Conservation (phyloP, 2,797 vertebrate species). For the Rhinichthys osculus region DNA sequence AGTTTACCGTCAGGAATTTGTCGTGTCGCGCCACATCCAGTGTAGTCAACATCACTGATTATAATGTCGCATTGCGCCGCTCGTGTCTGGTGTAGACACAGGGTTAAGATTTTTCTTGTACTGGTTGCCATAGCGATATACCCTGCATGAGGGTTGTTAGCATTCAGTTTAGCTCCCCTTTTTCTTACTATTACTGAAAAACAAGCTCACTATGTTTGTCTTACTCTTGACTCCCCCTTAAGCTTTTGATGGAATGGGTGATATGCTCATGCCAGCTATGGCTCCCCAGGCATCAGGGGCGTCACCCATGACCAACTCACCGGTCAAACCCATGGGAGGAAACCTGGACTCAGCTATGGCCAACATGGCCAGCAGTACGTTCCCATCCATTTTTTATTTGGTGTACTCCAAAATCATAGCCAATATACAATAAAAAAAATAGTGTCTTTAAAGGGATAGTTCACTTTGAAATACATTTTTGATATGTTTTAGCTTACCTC, state of each 20-base stretch:
- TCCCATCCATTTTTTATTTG: background rate
- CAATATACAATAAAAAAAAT: background rate
- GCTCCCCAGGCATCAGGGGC: conserved; percentile 83
- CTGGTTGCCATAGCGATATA: background rate
- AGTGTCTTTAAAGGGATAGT: background rate
- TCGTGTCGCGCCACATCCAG: background rate
- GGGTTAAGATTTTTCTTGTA: background rate
- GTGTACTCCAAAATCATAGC: conserved; percentile 47
- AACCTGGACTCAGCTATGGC: conserved; percentile 96
- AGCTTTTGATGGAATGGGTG: conserved; percentile 98
- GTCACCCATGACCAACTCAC: conserved; percentile 66
- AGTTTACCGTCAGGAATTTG: background rate
- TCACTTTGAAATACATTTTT: too few relatives aligned
- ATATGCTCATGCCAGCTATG: conserved; percentile 96
- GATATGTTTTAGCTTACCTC: too few relatives aligned
- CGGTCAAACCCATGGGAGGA: conserved; percentile 71
- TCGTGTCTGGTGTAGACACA: background rate
- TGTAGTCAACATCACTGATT: background rate
- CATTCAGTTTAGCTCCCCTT: background rate
- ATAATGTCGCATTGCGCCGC: background rate
- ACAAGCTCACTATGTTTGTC: conserved; percentile 32
- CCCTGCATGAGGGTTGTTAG: background rate
- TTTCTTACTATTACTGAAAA: background rate
- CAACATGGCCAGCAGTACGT: conserved; percentile 98
- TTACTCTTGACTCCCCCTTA: conserved; percentile 49